Evolutionary conservation across 2,888 invertebrate genomes (phyloP).

Genomic region (Ophion costatus): DNA sequence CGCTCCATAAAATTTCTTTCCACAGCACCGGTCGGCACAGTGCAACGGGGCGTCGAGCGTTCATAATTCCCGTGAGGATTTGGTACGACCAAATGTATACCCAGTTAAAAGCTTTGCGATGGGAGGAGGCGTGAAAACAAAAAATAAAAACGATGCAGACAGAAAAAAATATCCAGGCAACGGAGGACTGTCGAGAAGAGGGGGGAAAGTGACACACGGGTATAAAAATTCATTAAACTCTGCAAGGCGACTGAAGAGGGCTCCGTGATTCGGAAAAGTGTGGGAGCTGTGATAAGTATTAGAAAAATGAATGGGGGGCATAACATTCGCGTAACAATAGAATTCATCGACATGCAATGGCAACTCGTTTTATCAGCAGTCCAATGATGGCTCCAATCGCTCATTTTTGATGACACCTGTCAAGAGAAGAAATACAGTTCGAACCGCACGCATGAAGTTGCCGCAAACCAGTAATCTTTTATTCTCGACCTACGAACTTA

Average conservation of each 20-base stretch:
- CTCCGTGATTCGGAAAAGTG: constrained; percentile 37
- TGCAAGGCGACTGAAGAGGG: constrained; percentile 17
- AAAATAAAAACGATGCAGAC: constrained; percentile 27
- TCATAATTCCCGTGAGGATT: constrained; percentile 64
- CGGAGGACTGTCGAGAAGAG: background rate
- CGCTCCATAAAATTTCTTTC: constrained; percentile 60
- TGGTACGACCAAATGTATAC: constrained; percentile 61
- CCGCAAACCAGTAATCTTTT: too few relatives aligned
- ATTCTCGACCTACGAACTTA: too few relatives aligned
- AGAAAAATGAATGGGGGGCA: background rate
- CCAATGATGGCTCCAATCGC: too few relatives aligned
- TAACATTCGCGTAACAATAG: background rate
- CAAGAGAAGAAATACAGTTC: too few relatives aligned
- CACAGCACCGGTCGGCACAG: constrained; percentile 55
- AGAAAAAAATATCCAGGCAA: constrained; percentile 33
- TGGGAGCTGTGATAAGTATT: background rate
- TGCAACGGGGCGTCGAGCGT: constrained; percentile 60
- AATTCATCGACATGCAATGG: too few relatives aligned
- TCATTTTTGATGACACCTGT: too few relatives aligned
- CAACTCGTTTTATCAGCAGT: too few relatives aligned
- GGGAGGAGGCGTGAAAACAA: constrained; percentile 19
- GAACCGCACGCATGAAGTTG: too few relatives aligned
- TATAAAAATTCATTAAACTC: constrained; percentile 57
- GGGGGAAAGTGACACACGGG: constrained; percentile 32
- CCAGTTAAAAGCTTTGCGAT: constrained; percentile 58